These are phyloP conservation scores for Entomyzon cyanotis DNA, from an alignment of 2,113 vertebrate species.

Conservation along the genomic window DNA sequence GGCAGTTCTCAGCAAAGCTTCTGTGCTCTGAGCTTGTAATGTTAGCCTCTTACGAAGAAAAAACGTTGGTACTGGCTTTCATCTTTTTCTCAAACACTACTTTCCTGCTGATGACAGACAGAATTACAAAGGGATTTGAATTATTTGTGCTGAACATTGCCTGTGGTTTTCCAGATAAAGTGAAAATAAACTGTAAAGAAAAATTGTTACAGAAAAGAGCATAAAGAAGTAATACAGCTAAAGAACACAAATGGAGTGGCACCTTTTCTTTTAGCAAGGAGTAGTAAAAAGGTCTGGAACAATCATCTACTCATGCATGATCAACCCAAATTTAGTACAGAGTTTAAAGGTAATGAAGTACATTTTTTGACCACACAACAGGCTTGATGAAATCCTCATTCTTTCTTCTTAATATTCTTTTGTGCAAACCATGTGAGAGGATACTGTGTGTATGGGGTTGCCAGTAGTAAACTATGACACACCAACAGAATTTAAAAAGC, in stretches of 20 bases:
- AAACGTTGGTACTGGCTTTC: not conserved
- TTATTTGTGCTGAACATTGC: not conserved
- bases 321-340: not conserved
- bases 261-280: not conserved
- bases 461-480: not conserved
- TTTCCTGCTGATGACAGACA: not conserved
- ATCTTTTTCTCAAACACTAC: not conserved
- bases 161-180: not conserved
- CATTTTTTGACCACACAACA: not conserved
- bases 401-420: not conserved
- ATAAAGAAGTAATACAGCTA: not conserved
- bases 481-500: not conserved
- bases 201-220: not conserved
- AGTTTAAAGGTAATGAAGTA: not conserved
- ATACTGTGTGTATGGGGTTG: accelerated
- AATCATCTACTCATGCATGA: not conserved
- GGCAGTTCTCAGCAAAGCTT: not conserved
- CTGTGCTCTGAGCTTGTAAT: not conserved
- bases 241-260: not conserved
- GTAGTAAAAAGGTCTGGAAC: not conserved
- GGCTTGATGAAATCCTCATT: not conserved
- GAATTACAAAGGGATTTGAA: not conserved
- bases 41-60: not conserved
- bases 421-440: not conserved
- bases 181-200: not conserved